Base-by-base conservation (phyloP, 2,888 invertebrate genomes). In the Zygaena filipendulae region DNA sequence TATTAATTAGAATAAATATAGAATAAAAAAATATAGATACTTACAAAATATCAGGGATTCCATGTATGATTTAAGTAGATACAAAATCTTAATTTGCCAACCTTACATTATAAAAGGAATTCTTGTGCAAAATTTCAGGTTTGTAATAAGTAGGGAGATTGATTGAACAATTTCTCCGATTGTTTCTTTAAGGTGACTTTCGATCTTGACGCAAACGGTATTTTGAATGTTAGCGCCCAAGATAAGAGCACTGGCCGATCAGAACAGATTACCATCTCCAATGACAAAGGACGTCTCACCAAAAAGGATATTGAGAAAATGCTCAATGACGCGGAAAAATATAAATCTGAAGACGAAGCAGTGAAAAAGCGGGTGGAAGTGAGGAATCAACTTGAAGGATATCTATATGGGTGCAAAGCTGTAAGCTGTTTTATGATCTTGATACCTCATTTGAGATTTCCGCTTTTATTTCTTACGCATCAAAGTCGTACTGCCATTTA, bases 191-290 rank as follows among this genome's bases (percentile, higher is more conserved):
- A 88, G 62, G 90, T 93, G 0, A 90, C 92, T 1, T 95, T 95
- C 43, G 93, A 95, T 56, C 80, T 95, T 29, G 94, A 95, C 47
- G 93, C 93, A 9, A 94, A 95, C 53, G 94, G 95, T 35, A 95
- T 95, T 35, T 60, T 93, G 2, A 88, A 92, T 49, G 91, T 91
- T 0, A 87, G 84, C 4, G 91, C 91, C 7, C 83, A 85, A 48
- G 93, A 94, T 47, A 85, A 81, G 45, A 89, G 91, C 41, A 91
- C 92, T 0, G 92, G 92, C 1, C 87, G 85, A 33, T 85, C 86
- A 0, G 90, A 91, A 53, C 86, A 87, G 47, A 92, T 94, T 39
- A 92, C 91, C 14, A 94, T 94, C 32, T 90, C 90, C 3, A 94
- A 93, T 49, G 93, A 94, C 52, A 92, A 91, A 51, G 92, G 92